phyloP scores from a whole-genome alignment of 2,888 invertebrate species.

The Eurytoma adleriae region DNA sequence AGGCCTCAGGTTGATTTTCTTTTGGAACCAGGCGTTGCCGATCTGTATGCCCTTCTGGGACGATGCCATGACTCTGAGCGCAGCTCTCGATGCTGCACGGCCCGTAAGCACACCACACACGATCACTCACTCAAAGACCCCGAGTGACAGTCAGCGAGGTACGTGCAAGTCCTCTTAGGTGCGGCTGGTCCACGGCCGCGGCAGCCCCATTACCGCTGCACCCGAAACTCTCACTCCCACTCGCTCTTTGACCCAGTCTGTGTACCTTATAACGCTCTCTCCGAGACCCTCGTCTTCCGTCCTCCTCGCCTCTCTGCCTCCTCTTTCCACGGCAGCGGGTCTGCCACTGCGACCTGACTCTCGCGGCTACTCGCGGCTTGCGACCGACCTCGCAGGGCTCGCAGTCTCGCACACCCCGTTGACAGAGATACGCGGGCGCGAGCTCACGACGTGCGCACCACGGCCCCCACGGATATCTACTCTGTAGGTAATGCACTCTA shows the following conservation, averaged over 20 bases:
- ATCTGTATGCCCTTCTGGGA: slow-evolving; percentile 91
- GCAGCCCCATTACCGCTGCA: not conserved
- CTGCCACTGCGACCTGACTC: not conserved
- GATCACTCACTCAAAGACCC: not conserved
- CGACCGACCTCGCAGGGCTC: not conserved
- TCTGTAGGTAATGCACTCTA: not conserved
- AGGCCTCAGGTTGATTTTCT: slow-evolving; percentile 96
- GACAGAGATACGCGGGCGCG: not conserved
- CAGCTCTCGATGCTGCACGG: not conserved
- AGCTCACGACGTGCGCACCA: not conserved
- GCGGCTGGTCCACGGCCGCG: not conserved
- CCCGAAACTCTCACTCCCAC: not conserved
- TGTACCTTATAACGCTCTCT: not conserved
- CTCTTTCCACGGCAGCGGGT: not conserved
- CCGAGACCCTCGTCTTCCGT: not conserved
- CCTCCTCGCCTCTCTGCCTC: not conserved
- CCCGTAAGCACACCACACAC: not conserved
- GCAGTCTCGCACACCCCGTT: not conserved
- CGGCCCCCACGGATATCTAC: not conserved
- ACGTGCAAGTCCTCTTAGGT: not conserved
- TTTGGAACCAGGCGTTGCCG: slow-evolving; percentile 98
- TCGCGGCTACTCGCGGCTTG: not conserved
- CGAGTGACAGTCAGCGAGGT: not conserved
- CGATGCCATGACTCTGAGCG: slow-evolving; percentile 85
- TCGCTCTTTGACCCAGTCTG: not conserved